Conservation (phyloP, 2,113 vertebrate genomes). For the Ascaphus truei region DNA sequence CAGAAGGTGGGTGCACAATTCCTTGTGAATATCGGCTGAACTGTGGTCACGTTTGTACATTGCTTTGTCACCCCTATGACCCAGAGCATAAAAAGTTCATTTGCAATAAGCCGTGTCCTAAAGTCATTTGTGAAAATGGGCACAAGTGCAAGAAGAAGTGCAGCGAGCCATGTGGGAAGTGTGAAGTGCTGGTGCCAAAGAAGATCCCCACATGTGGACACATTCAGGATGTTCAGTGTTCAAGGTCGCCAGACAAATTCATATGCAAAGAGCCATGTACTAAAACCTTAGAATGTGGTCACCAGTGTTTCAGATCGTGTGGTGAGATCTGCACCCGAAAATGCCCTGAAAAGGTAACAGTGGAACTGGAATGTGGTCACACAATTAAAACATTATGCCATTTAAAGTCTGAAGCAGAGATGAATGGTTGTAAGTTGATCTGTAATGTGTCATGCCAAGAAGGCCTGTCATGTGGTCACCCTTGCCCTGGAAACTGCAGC, state of each 20-base stretch:
- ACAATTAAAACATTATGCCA: slow-evolving; percentile 10
- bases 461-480: slow-evolving; percentile 38
- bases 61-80: slow-evolving; percentile 41
- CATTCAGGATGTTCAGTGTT: slow-evolving; percentile 39
- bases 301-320: slow-evolving; percentile 32
- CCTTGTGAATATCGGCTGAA: slow-evolving; percentile 37
- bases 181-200: slow-evolving; percentile 32
- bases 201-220: slow-evolving; percentile 42
- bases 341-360: neutral
- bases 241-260: neutral
- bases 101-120: slow-evolving; percentile 34
- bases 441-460: slow-evolving; percentile 31
- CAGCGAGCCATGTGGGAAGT: slow-evolving; percentile 20
- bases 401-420: neutral
- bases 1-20: slow-evolving; percentile 38
- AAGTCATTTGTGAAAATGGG: slow-evolving; percentile 11
- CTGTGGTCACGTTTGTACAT: slow-evolving; percentile 41
- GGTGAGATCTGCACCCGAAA: slow-evolving; percentile 29
- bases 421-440: neutral
- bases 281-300: slow-evolving; percentile 32
- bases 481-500: slow-evolving; percentile 33
- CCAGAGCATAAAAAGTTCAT: slow-evolving; percentile 22
- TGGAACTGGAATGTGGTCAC: slow-evolving; percentile 33
- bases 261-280: slow-evolving; percentile 31
- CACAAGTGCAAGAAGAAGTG: slow-evolving; percentile 40